Conservation (phyloP, 2,113 vertebrate species). For the Marcusenius ussheri region DNA sequence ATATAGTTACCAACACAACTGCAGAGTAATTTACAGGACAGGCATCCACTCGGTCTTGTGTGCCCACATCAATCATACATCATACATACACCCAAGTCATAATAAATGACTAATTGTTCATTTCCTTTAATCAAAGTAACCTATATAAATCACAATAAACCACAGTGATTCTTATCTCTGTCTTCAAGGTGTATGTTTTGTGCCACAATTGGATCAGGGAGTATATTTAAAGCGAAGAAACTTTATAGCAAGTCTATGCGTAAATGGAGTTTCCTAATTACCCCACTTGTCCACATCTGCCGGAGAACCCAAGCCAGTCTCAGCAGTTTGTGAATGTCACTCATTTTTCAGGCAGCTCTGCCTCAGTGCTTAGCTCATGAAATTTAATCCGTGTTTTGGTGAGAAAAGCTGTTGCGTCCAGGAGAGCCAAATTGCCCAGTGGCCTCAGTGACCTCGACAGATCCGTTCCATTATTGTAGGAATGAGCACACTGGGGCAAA, state of each 20-base stretch:
- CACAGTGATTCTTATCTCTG: background rate
- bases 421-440: conserved; percentile 16
- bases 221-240: background rate
- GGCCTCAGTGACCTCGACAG: conserved; percentile 1
- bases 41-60: background rate
- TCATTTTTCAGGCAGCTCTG: background rate
- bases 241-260: background rate
- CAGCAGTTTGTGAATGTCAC: background rate
- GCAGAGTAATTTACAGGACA: background rate
- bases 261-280: background rate
- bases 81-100: background rate
- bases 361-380: background rate
- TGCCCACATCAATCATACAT: background rate
- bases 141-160: background rate
- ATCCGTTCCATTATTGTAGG: conserved; percentile 13
- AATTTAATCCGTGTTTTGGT: conserved; percentile 11
- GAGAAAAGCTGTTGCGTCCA: conserved; percentile 2
- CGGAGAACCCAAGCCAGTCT: background rate
- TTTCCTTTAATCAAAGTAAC: background rate
- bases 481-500: conserved; percentile 6
- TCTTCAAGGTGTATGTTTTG: background rate
- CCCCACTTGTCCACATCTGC: background rate
- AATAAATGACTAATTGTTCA: background rate
- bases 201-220: background rate
- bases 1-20: background rate